phyloP scores from a whole-genome alignment of 2,888 invertebrate species.

The Andrena praecox region DNA sequence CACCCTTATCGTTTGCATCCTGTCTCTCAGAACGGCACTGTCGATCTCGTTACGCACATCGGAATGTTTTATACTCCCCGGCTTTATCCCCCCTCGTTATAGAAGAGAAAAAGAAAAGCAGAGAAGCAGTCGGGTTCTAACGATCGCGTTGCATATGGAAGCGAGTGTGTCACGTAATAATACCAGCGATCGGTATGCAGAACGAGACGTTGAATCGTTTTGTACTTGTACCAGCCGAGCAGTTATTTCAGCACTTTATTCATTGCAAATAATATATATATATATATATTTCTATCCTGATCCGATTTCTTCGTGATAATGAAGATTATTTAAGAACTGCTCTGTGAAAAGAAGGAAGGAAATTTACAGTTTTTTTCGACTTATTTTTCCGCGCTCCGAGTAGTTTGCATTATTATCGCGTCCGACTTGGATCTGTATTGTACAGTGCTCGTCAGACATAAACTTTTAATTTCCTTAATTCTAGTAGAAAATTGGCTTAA shows the following conservation, averaged over 20 bases:
- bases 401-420: not conserved
- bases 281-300: not conserved
- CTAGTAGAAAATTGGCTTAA: conserved; percentile 25
- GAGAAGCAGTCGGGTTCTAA: not conserved
- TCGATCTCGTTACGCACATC: not conserved
- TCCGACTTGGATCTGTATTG: not conserved
- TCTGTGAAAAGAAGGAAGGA: not conserved
- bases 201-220: not conserved
- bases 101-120: not conserved
- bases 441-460: not conserved
- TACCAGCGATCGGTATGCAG: not conserved
- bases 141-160: not conserved
- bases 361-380: not conserved
- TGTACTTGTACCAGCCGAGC: not conserved
- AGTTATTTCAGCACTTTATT: not conserved
- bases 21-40: not conserved
- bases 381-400: not conserved
- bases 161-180: not conserved
- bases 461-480: conserved; percentile 34
- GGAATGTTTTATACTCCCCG: not conserved
- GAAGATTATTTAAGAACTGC: not conserved
- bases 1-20: conserved; percentile 36
- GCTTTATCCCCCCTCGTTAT: not conserved
- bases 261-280: not conserved
- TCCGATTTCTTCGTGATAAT: not conserved